A percentile compares a stretch with the other conserved stretches of the same genome.
phyloP scores from a whole-genome alignment of 2,888 invertebrate genomes.

The Sphaerophoria taeniata region DNA sequence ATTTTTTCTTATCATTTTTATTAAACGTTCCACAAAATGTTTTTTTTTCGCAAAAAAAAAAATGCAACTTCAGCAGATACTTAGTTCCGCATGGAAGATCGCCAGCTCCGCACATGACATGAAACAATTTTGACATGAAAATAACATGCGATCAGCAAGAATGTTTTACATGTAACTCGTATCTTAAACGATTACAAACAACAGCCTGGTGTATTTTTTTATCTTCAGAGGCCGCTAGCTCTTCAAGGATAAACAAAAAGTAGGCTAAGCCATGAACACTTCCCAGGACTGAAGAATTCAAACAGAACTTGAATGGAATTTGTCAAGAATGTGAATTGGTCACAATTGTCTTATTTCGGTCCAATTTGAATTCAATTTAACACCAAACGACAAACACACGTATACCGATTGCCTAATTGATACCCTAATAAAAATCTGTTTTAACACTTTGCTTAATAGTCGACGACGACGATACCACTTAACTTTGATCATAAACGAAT shows the following conservation, averaged over 20 bases:
- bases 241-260: not conserved
- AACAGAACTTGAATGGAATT: slow-evolving; percentile 7
- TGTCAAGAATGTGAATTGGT: slow-evolving; percentile 16
- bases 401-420: slow-evolving; percentile 38
- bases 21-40: slow-evolving; percentile 70
- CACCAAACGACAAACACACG: not conserved
- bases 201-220: not conserved
- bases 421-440: slow-evolving; percentile 47
- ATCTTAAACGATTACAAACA: not conserved
- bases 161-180: not conserved
- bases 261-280: not conserved
- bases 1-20: slow-evolving; percentile 55
- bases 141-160: slow-evolving; percentile 46
- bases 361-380: slow-evolving; percentile 16
- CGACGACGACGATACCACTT: slow-evolving; percentile 12
- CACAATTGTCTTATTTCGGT: not conserved
- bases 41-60: slow-evolving; percentile 29
- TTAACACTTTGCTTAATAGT: slow-evolving; percentile 34
- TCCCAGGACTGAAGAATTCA: no score
- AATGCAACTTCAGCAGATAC: slow-evolving; percentile 52
- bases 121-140: slow-evolving; percentile 15
- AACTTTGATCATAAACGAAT: slow-evolving; percentile 60
- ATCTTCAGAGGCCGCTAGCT: not conserved
- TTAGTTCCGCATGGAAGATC: slow-evolving; percentile 61
- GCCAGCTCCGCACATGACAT: slow-evolving; percentile 37